Evolutionary conservation across 2,113 vertebrate species (phyloP), one percentile per base, ranked within the genome.

Genomic region (Holacanthus passer): DNA sequence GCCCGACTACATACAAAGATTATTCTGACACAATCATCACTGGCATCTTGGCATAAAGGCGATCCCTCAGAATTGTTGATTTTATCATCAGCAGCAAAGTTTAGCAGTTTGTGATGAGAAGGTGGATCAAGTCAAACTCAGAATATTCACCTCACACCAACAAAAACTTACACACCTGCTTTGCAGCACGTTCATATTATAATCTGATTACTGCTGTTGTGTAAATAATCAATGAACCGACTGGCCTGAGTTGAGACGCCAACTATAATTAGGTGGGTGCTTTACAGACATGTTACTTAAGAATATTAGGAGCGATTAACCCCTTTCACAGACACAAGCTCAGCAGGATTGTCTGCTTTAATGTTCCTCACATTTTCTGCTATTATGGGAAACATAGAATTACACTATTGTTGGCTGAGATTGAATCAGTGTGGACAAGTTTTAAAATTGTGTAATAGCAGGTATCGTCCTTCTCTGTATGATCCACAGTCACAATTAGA

Each of bases 401-500:
- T 4, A 24, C 29, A 31, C 58, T 17, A 2, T 24, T 37, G 5
- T 24, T 43, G 62, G 19, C 24, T 24, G 10, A 7, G 9, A 14
- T 31, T 39, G 4, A 50, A 47, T 73, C 4, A 69, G 2, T 75
- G 65, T 64, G 35, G 16, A 31, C 7, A 39, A 2, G 2, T 3
- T 29, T 1, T 31, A 17, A 11, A 22, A 1, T 32, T 29, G n/a
- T 43, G 6, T 53, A 39, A 64, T 13, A 32, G 56, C 16, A 39
- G 39, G 27, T 13, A 2, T 14, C 17, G 3, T 32, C 53, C 14
- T 13, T 41, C 47, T 64, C 31, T 55, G 7, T 67, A 17, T 75
- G 3, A 37, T 63, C 63, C 70, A 39, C 93, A 95, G 96, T 95
- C 94, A 52, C 95, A 95, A 59, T 92, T 98, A 75, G 95, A 97